Conservation (phyloP, 1,140 invertebrate species). For the Bombus balteatus region DNA sequence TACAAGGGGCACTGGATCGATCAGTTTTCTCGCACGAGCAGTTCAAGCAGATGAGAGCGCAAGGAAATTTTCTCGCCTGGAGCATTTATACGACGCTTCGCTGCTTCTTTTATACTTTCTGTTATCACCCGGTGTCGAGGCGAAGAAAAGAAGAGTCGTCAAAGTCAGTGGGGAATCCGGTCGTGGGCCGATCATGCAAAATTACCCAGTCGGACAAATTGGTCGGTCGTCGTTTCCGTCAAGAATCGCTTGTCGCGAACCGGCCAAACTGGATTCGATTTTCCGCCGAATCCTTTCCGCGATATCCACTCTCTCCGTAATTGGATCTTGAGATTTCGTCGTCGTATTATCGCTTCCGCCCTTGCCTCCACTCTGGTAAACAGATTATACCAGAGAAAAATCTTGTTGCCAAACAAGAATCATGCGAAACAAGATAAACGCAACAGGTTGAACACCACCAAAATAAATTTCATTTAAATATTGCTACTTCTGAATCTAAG, state of each 20-base stretch:
- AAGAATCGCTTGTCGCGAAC: background rate
- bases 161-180: background rate
- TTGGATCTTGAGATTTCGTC: conserved; percentile 23
- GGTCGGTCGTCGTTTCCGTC: background rate
- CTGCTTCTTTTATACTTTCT: conserved; percentile 23
- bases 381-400: conserved; percentile 8
- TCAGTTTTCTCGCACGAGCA: conserved; percentile 12
- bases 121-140: background rate
- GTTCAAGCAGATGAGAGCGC: background rate
- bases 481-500: background rate
- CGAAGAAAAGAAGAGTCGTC: background rate
- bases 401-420: background rate
- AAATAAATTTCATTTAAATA: conserved; percentile 14
- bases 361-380: background rate
- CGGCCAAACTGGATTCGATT: background rate
- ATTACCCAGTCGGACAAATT: background rate
- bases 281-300: background rate
- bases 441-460: background rate
- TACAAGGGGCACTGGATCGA: conserved; percentile 15
- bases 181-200: conserved; percentile 6
- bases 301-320: background rate
- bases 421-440: conserved; percentile 22
- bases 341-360: background rate
- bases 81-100: conserved; percentile 23
- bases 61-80: conserved; percentile 35